Evolutionary conservation across 2,113 vertebrate genomes (phyloP), one percentile per base, ranked within the genome.

Genomic region (Archilochus colubris): DNA sequence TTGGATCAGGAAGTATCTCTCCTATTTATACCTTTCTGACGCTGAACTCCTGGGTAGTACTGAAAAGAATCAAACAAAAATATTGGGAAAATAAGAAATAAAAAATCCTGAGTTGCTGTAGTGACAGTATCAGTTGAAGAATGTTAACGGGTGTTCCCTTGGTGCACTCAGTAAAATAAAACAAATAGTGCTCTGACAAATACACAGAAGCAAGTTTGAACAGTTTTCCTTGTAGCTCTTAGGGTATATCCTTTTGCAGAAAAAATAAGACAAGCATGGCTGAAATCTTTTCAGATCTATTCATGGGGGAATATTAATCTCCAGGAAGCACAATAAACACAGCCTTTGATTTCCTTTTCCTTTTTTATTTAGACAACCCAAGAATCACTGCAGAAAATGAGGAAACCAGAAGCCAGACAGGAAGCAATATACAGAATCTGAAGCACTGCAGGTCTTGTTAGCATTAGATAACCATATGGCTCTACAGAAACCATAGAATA

Each of bases 311-410:
- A 82, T 77, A 88, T 88, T 94, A 97, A 96, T 94, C 94, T 91
- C 80, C 87, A 93, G 86, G 89, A 97, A 95, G 58, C 69, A 94
- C 88, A 96, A 95, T 97, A 95, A 97, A 94, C 84, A 91, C 43
- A 86, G 91, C 80, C 72, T 92, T 95, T 91, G 89, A 95, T 92
- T 97, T 96, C 79, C 82, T 77, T 78, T 96, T 95, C 89, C 94
- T 95, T 94, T 48, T 24, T 86, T 96, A 90, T 81, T 80, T 36
- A 89, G 93, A 69, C 91, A 93, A 66, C 31, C 9, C 15, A 90
- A 94, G 85, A 95, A 94, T 82, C 64, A 63, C 82, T 82, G 69
- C 64, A 85, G 93, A 94, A 96, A 96, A 97, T 87, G 87, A 91
- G 76, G 80, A 94, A 97, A 96, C 55, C 93, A 95, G 95, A 93